These are phyloP conservation scores for Hylyphantes graminicola DNA, from an alignment of 1,140 invertebrate species.

Conservation along the genomic window DNA sequence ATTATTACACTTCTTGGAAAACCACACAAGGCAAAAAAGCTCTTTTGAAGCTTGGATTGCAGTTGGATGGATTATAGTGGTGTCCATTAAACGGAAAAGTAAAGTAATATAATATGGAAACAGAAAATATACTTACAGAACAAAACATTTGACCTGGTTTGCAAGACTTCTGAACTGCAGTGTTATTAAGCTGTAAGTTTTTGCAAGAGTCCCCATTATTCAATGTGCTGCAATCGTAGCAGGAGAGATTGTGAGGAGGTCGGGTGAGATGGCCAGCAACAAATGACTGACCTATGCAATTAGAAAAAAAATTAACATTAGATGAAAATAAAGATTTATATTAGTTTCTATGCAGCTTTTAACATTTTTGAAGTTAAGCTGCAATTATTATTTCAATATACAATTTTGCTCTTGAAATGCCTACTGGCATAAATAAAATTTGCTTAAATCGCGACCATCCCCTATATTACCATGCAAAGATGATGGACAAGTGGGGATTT, in stretches of 20 bases:
- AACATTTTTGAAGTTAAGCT: too few species aligned
- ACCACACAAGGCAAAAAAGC: too few species aligned
- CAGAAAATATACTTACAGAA: constrained; percentile 46
- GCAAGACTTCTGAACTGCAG: constrained; percentile 33
- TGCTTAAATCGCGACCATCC: too few species aligned
- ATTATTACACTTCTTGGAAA: too few species aligned
- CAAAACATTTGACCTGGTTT: constrained; percentile 55
- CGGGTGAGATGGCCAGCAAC: constrained; percentile 33
- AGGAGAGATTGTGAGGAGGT: constrained; percentile 50
- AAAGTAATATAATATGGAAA: neutral
- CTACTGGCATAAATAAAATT: too few species aligned
- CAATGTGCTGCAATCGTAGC: constrained; percentile 50
- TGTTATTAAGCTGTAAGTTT: constrained; percentile 29
- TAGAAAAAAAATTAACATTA: neutral
- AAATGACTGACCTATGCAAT: neutral
- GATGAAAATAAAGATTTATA: neutral
- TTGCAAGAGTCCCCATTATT: constrained; percentile 46
- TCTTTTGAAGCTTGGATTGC: too few species aligned
- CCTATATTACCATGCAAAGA: too few species aligned
- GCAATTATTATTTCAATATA: too few species aligned
- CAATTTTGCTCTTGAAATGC: too few species aligned
- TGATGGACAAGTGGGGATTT: too few species aligned
- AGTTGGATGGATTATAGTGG: too few species aligned
- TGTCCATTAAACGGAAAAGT: neutral
- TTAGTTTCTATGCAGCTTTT: too few species aligned